Percentiles rank a stretch among this genome's conserved stretches.
Conservation (phyloP, 2,113 vertebrate species). For the Sminthopsis crassicaudata region DNA sequence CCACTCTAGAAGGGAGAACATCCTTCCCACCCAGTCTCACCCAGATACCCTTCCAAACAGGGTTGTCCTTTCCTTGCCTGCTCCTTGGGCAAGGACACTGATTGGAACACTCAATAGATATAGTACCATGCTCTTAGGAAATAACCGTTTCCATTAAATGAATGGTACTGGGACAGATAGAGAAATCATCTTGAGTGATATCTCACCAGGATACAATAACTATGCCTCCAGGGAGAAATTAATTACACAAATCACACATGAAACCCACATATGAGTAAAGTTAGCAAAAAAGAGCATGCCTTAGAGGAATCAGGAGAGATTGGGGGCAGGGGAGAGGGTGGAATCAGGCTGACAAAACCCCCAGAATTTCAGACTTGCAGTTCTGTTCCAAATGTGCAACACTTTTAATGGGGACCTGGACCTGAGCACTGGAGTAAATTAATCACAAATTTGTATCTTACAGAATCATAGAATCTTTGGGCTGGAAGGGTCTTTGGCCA, state of each 20-base stretch:
- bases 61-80: not conserved
- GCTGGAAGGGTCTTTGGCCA: accelerated
- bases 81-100: not conserved
- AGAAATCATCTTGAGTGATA: not conserved
- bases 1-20: not conserved
- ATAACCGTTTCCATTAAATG: not conserved
- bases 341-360: not conserved
- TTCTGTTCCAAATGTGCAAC: not conserved
- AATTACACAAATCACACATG: not conserved
- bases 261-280: not conserved
- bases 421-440: not conserved
- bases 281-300: not conserved
- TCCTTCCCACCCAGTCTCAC: not conserved
- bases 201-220: not conserved
- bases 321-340: not conserved
- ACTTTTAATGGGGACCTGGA: no score
- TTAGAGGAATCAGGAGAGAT: not conserved
- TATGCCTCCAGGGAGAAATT: not conserved
- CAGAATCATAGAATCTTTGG: not conserved
- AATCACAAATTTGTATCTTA: not conserved
- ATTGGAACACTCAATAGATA: not conserved
- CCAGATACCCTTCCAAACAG: not conserved
- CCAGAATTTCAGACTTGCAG: not conserved
- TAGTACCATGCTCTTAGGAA: not conserved
- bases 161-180: not conserved